A percentile compares a stretch with the other conserved stretches of the same genome.
These are phyloP conservation scores for Xylophagus ater DNA, from an alignment of 2,888 invertebrate species.

Conservation along the genomic window DNA sequence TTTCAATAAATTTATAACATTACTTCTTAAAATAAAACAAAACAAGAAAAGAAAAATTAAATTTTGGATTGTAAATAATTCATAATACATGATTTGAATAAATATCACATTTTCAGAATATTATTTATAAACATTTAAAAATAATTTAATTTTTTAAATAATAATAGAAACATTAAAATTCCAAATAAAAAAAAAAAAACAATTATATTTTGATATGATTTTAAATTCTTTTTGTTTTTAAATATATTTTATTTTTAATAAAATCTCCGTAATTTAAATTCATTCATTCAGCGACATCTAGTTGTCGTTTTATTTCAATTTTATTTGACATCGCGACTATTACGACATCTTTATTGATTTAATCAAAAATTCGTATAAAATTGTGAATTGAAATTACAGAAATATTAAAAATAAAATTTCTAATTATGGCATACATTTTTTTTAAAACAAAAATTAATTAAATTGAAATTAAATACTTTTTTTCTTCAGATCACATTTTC, in stretches of 20 bases:
- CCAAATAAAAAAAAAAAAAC: neutral
- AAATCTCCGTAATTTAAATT: neutral
- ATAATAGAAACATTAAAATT: neutral
- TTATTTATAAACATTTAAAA: constrained; percentile 6
- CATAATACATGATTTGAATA: too few species aligned
- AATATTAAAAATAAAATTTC: neutral
- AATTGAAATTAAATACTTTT: neutral
- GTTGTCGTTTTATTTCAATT: too few species aligned
- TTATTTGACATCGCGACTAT: neutral
- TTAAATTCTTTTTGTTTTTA: neutral
- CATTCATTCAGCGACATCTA: too few species aligned
- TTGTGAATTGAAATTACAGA: neutral
- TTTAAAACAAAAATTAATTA: neutral
- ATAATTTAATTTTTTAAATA: neutral
- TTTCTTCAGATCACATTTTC: constrained; percentile 1
- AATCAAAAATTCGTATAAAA: neutral
- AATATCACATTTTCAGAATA: constrained; percentile 23
- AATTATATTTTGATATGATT: neutral
- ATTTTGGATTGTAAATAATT: too few species aligned
- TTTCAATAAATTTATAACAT: neutral
- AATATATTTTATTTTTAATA: neutral
- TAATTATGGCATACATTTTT: neutral
- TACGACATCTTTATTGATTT: neutral
- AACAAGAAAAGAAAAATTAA: neutral
- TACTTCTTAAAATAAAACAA: neutral